Percentiles rank a stretch among this genome's conserved stretches.
Evolutionary conservation across 1,140 invertebrate genomes (phyloP).

Genomic region (Theocolax elegans): DNA sequence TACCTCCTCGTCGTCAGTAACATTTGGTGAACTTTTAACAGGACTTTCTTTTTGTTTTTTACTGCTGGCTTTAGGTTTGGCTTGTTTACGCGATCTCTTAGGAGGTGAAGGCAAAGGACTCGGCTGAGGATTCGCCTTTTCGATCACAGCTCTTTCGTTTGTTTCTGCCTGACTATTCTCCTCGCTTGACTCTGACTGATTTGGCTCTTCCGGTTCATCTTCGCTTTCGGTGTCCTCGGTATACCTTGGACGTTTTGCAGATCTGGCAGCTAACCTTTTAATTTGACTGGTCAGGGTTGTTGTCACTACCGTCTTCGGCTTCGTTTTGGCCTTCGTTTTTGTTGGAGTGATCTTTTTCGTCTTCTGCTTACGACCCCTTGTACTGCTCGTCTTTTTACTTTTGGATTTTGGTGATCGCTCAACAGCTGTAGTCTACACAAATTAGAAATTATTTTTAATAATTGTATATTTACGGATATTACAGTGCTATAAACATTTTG

Average conservation of each 20-base stretch:
- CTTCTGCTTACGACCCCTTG: neutral
- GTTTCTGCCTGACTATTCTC: neutral
- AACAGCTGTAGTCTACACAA: neutral
- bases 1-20: conserved; percentile 45
- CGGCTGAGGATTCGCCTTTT: neutral
- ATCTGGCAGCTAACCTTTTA: conserved; percentile 24
- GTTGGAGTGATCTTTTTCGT: conserved; percentile 18
- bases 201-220: neutral
- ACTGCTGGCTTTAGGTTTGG: neutral
- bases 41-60: conserved; percentile 1
- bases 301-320: neutral
- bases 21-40: conserved; percentile 2
- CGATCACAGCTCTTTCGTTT: neutral
- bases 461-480: too few relatives aligned
- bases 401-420: conserved; percentile 6
- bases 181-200: neutral
- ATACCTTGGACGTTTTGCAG: conserved; percentile 18
- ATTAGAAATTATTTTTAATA: too few relatives aligned
- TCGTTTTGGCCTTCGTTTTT: neutral
- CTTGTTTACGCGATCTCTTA: conserved; percentile 1
- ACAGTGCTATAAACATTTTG: too few relatives aligned
- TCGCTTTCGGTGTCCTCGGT: conserved; percentile 17
- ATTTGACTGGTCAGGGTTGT: conserved; percentile 30
- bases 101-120: neutral
- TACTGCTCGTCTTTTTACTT: conserved; percentile 21